These are phyloP conservation scores for Mesorhabditis spiculigera DNA, from an alignment of 2,888 invertebrate species.

Conservation along the genomic window DNA sequence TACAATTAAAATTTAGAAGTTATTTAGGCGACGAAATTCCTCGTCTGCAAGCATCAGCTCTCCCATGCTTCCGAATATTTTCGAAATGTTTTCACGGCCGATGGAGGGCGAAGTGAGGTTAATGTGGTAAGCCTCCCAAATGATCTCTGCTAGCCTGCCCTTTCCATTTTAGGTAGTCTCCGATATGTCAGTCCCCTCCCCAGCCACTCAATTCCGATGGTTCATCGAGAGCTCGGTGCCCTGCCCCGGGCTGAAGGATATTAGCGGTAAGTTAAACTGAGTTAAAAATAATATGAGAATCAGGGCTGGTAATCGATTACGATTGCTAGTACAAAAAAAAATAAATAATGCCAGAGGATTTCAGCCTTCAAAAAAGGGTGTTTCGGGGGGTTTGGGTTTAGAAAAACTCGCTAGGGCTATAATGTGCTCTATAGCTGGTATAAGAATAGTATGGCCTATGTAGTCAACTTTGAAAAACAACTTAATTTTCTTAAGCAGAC, in stretches of 20 bases:
- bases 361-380: too few relatives aligned
- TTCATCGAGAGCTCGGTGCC: slow-evolving; percentile 54
- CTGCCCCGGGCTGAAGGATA: slow-evolving; percentile 50
- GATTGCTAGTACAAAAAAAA: too few relatives aligned
- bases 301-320: too few relatives aligned
- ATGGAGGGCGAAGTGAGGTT: slow-evolving; percentile 23
- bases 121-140: slow-evolving; percentile 17
- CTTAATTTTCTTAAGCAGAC: too few relatives aligned
- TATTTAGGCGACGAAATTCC: slow-evolving; percentile 49
- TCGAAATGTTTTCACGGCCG: slow-evolving; percentile 41
- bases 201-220: slow-evolving; percentile 48
- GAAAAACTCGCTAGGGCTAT: too few relatives aligned
- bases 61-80: slow-evolving; percentile 55
- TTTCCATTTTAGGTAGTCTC: slow-evolving; percentile 31
- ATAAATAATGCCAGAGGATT: too few relatives aligned
- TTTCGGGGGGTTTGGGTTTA: too few relatives aligned
- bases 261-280: slow-evolving; percentile 34
- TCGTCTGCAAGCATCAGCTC: slow-evolving; percentile 55
- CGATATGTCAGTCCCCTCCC: slow-evolving; percentile 31
- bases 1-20: slow-evolving; percentile 1
- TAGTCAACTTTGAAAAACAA: too few relatives aligned
- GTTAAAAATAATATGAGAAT: too few relatives aligned
- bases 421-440: too few relatives aligned
- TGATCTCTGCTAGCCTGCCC: too few relatives aligned
- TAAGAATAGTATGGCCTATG: too few relatives aligned